These are phyloP conservation scores for Lagopus muta DNA, from an alignment of 2,113 vertebrate species.

Conservation along the genomic window DNA sequence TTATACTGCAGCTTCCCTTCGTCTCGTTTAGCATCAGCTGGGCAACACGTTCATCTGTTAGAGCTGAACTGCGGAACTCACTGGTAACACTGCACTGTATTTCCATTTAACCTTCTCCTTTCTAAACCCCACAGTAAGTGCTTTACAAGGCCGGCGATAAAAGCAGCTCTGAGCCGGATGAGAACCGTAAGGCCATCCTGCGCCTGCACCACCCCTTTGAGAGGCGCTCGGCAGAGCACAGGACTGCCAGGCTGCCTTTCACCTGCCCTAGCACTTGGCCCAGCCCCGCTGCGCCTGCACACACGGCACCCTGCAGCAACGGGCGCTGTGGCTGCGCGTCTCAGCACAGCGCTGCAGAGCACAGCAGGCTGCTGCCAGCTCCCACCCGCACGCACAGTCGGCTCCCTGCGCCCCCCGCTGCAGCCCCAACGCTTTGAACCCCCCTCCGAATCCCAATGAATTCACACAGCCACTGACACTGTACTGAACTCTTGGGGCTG, in stretches of 20 bases:
- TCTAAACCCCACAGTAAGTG: background rate
- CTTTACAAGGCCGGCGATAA: background rate
- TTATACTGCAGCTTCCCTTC: background rate
- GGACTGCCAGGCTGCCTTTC: background rate
- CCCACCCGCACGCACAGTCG: background rate
- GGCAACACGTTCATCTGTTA: background rate
- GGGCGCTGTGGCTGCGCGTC: accelerated
- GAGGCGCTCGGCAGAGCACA: background rate
- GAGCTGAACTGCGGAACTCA: background rate
- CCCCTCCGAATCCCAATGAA: background rate
- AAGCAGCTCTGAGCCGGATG: background rate
- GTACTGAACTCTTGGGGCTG: slow-evolving; percentile 4
- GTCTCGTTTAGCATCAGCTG: background rate
- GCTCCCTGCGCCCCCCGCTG: background rate
- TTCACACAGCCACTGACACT: background rate
- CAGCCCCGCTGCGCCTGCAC: background rate
- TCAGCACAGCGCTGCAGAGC: background rate
- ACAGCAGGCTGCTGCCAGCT: accelerated
- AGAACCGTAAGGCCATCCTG: background rate
- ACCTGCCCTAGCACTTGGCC: background rate
- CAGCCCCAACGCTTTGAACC: background rate
- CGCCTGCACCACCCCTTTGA: background rate
- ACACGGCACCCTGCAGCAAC: background rate
- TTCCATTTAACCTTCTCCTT: slow-evolving; percentile 19
- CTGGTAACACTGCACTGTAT: background rate